Conservation (phyloP, 2,797 vertebrate species). For the Mareca penelope region DNA sequence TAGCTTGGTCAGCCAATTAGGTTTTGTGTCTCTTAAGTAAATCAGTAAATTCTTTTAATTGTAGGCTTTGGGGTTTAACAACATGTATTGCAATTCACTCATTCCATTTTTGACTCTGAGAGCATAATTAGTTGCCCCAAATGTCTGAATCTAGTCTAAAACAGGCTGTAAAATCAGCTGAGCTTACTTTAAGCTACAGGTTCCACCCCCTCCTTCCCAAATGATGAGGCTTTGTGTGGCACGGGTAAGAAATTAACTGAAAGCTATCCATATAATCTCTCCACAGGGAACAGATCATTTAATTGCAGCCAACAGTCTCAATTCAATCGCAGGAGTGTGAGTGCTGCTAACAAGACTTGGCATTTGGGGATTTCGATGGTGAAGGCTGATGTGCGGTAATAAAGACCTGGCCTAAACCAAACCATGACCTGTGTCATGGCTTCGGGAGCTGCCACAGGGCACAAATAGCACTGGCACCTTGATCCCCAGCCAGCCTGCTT, state of each 20-base stretch:
- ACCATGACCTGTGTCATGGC: rapidly evolving
- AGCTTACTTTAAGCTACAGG: too few species aligned
- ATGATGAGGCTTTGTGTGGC: not conserved
- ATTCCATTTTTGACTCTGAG: not conserved
- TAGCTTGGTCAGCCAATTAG: too few species aligned
- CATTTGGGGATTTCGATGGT: not conserved
- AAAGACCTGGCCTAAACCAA: not conserved
- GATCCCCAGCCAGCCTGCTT: not conserved
- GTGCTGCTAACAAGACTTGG: not conserved
- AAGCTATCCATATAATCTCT: not conserved
- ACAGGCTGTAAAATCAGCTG: not conserved
- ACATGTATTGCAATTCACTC: not conserved
- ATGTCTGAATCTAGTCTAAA: not conserved
- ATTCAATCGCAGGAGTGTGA: not conserved
- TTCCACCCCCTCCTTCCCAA: too few species aligned
- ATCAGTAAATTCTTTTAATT: not conserved
- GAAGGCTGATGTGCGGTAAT: not conserved
- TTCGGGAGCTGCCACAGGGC: not conserved
- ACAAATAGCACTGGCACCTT: rapidly evolving
- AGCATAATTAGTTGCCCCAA: not conserved
- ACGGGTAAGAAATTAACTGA: not conserved
- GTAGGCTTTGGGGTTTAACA: not conserved
- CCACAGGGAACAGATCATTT: not conserved
- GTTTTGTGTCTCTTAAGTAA: not conserved
- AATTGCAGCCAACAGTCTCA: not conserved